These are phyloP conservation scores for Lutjanus erythropterus DNA, from an alignment of 2,113 vertebrate species.

Conservation along the genomic window DNA sequence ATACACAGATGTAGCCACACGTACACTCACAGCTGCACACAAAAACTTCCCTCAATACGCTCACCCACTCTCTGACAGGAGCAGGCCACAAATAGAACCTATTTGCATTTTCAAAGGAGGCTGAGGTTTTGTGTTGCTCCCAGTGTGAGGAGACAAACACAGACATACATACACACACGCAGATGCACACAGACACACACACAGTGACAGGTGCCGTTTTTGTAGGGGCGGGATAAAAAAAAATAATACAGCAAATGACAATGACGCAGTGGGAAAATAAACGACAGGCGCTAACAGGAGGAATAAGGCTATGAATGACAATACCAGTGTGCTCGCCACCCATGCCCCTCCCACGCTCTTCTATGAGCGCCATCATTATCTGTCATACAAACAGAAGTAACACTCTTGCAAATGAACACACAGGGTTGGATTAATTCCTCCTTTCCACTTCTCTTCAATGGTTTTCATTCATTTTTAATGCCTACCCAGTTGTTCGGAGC, in stretches of 20 bases:
- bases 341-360: constrained; percentile 47
- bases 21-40: constrained; percentile 25
- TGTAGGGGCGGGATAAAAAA: constrained; percentile 30
- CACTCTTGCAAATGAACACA: constrained; percentile 48
- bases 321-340: constrained; percentile 37
- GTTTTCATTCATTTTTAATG: constrained; percentile 66
- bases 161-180: neutral
- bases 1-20: constrained; percentile 25
- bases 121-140: constrained; percentile 58
- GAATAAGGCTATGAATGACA: constrained; percentile 70
- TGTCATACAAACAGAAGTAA: constrained; percentile 46
- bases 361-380: constrained; percentile 65
- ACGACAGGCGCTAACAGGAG: constrained; percentile 47
- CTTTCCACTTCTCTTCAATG: constrained; percentile 49
- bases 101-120: constrained; percentile 79
- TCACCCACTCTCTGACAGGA: constrained; percentile 70
- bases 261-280: constrained; percentile 56
- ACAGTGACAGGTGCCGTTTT: constrained; percentile 60
- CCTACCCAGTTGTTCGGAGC: constrained; percentile 47
- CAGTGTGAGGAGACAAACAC: constrained; percentile 29
- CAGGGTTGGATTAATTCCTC: constrained; percentile 54
- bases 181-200: constrained; percentile 14
- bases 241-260: constrained; percentile 57
- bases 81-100: constrained; percentile 73
- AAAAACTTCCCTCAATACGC: constrained; percentile 59